Evolutionary conservation across 2,113 vertebrate species (phyloP).

Genomic region (Pogona vitticeps): DNA sequence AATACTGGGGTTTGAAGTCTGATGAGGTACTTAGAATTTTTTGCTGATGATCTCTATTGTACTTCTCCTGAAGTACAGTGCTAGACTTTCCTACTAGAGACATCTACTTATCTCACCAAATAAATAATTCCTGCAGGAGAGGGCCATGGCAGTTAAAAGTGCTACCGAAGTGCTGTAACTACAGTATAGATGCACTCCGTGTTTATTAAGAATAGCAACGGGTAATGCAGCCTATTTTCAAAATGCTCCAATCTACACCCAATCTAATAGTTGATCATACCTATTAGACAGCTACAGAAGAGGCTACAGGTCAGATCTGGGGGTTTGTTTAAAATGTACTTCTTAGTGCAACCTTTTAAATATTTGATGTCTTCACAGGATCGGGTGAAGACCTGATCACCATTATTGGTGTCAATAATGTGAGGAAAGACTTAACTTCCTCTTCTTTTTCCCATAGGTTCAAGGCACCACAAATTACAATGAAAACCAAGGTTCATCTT

Average conservation of each 20-base stretch:
- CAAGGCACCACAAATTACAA: conserved; percentile 68
- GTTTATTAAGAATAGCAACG: not conserved
- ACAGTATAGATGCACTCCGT: not conserved
- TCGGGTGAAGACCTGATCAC: not conserved
- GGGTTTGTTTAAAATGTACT: not conserved
- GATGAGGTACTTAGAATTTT: no score
- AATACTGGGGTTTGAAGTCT: no score
- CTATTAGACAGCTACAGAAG: not conserved
- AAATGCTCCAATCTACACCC: no score
- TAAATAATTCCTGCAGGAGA: no score
- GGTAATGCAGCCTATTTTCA: not conserved
- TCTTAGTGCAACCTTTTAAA: not conserved
- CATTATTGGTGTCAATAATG: not conserved
- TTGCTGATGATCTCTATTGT: no score
- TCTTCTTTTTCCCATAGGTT: conserved; percentile 76
- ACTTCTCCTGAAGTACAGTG: no score
- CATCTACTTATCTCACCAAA: no score
- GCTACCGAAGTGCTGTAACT: no score
- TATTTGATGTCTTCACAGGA: not conserved
- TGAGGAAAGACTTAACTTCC: not conserved
- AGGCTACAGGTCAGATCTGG: not conserved
- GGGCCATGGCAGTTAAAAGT: no score
- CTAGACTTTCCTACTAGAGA: no score
- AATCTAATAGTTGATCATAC: not conserved
- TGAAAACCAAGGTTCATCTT: conserved; percentile 64